These are phyloP conservation scores for Drosophila buzzatii DNA, from an alignment of 2,888 invertebrate genomes.

Conservation along the genomic window DNA sequence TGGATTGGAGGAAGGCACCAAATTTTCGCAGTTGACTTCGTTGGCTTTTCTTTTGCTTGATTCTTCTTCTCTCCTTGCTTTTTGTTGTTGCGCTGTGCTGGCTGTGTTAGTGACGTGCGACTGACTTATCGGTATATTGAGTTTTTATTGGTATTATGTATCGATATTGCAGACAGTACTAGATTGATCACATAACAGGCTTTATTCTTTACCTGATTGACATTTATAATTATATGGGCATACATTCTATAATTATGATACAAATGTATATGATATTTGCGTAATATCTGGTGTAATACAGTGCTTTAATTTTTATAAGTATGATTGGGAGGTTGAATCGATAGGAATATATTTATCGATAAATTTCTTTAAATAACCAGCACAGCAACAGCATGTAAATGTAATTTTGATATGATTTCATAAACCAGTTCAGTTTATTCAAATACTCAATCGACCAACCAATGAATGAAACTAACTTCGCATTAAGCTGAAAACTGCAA, in stretches of 20 bases:
- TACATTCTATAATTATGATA: not conserved
- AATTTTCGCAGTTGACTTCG: conserved; percentile 59
- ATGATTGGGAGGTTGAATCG: conserved; percentile 10
- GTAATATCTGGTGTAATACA: not conserved
- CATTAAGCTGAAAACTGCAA: conserved; percentile 18
- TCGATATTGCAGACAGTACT: conserved; percentile 24
- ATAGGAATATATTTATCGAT: conserved; percentile 24
- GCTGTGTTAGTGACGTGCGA: conserved; percentile 37
- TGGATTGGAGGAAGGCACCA: conserved; percentile 45
- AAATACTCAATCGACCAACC: conserved; percentile 27
- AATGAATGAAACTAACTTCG: conserved; percentile 47
- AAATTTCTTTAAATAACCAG: conserved; percentile 10
- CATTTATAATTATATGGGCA: not conserved
- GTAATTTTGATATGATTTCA: conserved; percentile 51
- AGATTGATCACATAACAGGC: conserved; percentile 5
- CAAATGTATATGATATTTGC: not conserved
- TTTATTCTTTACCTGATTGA: not conserved
- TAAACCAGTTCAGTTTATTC: conserved; percentile 41
- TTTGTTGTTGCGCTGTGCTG: conserved; percentile 57
- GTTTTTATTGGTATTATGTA: conserved; percentile 1
- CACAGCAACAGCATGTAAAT: conserved; percentile 32
- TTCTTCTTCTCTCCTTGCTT: conserved; percentile 43
- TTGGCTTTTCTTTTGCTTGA: conserved; percentile 61
- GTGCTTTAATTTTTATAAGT: not conserved
- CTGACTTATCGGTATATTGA: conserved; percentile 27